Evolutionary conservation across 2,888 invertebrate species (phyloP), one percentile per base, ranked within the genome.

Genomic region (Conistra vaccinii): DNA sequence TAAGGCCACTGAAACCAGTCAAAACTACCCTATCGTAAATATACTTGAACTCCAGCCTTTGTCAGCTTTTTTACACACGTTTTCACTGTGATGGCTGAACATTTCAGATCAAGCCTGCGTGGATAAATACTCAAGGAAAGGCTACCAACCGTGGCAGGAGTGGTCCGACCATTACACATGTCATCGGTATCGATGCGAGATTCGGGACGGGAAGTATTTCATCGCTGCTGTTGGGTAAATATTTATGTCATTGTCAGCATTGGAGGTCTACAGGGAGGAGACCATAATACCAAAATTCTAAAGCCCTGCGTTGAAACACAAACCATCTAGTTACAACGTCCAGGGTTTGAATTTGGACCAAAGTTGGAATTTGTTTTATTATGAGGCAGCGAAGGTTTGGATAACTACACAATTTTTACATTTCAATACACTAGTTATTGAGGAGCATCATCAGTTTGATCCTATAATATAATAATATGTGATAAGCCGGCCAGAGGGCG

Each of bases 141-240:
- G 96, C 1, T 96, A 96, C 76, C 96, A 96, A 78, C 96, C 96
- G 0, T 96, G 96, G 96, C 96, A 96, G 67, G 96, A 96, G 75
- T 96, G 96, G 96, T 96, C 96, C 0, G 96, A 96, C 78, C 96
- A 96, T 77, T 96, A 96, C 79, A 96, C 96, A 0, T 96, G 96
- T 79, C 96, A 96, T 74, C 86, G 96, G 48, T 96, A 96, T 78
- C 89, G 96, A 88, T 96, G 96, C 78, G 96, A 96, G 81, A 96
- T 96, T 55, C 90, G 96, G 12, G 96, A 96, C 83, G 96, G 96
- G 63, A 96, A 96, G 88, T 96, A 96, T 76, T 96, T 96, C 75
- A 96, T 96, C 39, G 96, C 96, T 55, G 96, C 96, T 78, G 96
- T 96, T 69, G 96, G 96, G 96, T 96, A 90, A 78, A 63, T 60